phyloP scores from a whole-genome alignment of 2,113 vertebrate species.

The Phylloscopus trochiloides region DNA sequence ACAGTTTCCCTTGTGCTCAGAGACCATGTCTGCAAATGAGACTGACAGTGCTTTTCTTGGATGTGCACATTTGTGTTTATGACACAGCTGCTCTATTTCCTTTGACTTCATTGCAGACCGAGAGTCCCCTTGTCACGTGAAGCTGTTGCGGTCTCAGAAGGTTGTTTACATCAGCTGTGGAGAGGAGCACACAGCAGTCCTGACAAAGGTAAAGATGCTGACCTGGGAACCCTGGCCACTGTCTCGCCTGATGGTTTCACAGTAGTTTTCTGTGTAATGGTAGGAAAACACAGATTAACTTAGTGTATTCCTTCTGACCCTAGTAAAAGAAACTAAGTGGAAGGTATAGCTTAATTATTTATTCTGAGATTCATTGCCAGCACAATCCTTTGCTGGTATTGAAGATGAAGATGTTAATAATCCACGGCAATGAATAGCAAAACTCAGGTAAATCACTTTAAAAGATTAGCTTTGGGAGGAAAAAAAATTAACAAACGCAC shows the following conservation, averaged over 20 bases:
- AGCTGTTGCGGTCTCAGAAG: conserved; percentile 91
- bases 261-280: neutral
- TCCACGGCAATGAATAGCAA: neutral
- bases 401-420: neutral
- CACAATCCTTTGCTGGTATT: neutral
- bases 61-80: neutral
- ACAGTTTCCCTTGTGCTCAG: neutral
- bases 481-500: neutral
- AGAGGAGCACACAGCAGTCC: conserved; percentile 88
- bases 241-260: neutral
- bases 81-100: neutral
- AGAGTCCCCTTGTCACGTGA: conserved; percentile 94
- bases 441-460: neutral
- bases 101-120: conserved; percentile 76
- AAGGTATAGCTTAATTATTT: neutral
- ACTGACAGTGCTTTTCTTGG: neutral
- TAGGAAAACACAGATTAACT: neutral
- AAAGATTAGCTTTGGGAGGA: neutral
- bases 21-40: neutral
- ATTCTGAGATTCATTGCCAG: neutral
- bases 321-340: neutral
- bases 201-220: conserved; percentile 87
- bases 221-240: neutral
- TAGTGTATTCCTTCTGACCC: neutral
- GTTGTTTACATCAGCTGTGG: conserved; percentile 97